A percentile compares a stretch with the other conserved stretches of the same genome.
Evolutionary conservation across 64 coral and sea anemone species (phyloP).

Genomic region (Orbicella faveolata): DNA sequence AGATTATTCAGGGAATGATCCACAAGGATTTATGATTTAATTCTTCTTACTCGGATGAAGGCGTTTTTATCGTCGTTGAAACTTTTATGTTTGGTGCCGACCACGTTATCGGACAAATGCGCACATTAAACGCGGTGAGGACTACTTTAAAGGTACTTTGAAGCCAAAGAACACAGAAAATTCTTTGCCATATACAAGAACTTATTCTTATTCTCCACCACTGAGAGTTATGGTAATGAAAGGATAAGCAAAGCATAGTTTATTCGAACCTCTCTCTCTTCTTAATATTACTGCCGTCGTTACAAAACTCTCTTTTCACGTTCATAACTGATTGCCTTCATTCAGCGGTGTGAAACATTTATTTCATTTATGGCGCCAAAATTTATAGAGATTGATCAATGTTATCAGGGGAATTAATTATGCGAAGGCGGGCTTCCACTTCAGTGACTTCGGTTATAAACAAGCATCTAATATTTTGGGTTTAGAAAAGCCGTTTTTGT

Average conservation of each 20-base stretch:
- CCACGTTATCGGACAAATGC: too few species aligned
- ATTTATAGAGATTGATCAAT: too few species aligned
- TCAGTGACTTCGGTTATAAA: not conserved
- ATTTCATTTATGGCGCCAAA: slow-evolving; percentile 16
- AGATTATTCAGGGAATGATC: too few species aligned
- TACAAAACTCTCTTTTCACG: not conserved
- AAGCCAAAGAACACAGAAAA: too few species aligned
- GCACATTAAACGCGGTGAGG: too few species aligned
- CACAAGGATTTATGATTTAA: not conserved
- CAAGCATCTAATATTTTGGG: not conserved
- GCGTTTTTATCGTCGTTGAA: too few species aligned
- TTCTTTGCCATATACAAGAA: too few species aligned
- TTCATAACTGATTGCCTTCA: not conserved
- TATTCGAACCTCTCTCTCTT: not conserved
- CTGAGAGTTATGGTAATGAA: not conserved
- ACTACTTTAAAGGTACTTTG: too few species aligned
- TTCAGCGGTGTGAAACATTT: not conserved
- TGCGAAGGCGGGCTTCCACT: not conserved
- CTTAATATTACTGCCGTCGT: not conserved
- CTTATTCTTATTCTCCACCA: not conserved
- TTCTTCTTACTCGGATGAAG: not conserved
- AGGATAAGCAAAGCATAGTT: not conserved
- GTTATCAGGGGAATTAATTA: slow-evolving; percentile 2
- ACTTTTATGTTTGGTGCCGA: too few species aligned
- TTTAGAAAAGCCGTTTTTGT: too few species aligned